These are phyloP conservation scores for Drosophila melanica DNA, from an alignment of 1,140 invertebrate species.

Conservation along the genomic window DNA sequence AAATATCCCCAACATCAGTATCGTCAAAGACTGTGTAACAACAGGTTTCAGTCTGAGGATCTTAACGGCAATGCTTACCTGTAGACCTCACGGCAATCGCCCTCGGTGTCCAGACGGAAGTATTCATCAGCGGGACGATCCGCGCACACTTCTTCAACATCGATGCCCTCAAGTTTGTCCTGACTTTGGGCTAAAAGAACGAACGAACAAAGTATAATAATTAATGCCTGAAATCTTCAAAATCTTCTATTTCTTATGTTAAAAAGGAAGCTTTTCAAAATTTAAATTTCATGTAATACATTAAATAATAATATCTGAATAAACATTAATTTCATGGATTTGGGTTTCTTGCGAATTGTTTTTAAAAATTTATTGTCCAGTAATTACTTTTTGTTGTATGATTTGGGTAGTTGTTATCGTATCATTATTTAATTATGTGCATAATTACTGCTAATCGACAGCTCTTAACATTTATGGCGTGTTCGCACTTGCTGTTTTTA, in stretches of 20 bases:
- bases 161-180: constrained; percentile 87
- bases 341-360: background rate
- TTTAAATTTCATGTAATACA: too few species aligned
- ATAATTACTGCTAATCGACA: constrained; percentile 24
- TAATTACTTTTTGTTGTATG: background rate
- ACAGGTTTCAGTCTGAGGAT: constrained; percentile 20
- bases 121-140: constrained; percentile 94
- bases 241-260: too few species aligned
- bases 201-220: background rate
- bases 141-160: constrained; percentile 93
- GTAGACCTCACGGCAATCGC: constrained; percentile 96
- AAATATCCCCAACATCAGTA: constrained; percentile 25
- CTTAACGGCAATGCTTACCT: constrained; percentile 86
- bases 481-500: constrained; percentile 26
- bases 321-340: too few species aligned
- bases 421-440: constrained; percentile 30
- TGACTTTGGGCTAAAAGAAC: constrained; percentile 85
- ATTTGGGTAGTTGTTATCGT: background rate
- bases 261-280: too few species aligned
- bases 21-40: constrained; percentile 10
- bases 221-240: too few species aligned
- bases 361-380: background rate
- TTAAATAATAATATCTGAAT: too few species aligned
- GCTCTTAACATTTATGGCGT: constrained; percentile 24
- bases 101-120: constrained; percentile 92